Evolutionary conservation across 2,888 invertebrate species (phyloP).

Genomic region (Drosophila diplacantha): DNA sequence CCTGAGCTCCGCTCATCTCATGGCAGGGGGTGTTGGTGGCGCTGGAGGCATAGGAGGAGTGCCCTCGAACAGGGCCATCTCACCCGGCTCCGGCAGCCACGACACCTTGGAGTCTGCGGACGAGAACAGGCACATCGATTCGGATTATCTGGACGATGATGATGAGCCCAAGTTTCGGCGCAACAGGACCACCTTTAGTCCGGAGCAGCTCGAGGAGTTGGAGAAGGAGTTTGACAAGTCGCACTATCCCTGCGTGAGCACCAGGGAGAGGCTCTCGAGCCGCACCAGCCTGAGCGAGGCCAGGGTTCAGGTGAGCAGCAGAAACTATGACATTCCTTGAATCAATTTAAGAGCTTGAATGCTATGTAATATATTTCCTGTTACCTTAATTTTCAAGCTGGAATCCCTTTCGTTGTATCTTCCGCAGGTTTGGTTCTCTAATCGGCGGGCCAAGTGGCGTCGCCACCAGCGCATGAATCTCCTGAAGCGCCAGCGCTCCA

Average conservation of each 20-base stretch:
- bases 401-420: background rate
- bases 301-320: conserved; percentile 89
- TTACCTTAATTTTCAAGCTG: background rate
- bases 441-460: conserved; percentile 98
- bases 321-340: background rate
- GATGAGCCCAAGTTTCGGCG: conserved; percentile 95
- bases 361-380: background rate
- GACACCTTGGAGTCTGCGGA: conserved; percentile 77
- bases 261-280: conserved; percentile 92
- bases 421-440: conserved; percentile 96
- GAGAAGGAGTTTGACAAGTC: conserved; percentile 97
- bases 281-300: conserved; percentile 96
- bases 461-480: conserved; percentile 97
- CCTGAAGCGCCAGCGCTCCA: conserved; percentile 84
- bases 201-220: conserved; percentile 94
- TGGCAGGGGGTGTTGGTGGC: conserved; percentile 34
- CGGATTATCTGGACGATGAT: conserved; percentile 85
- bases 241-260: conserved; percentile 96
- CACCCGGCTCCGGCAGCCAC: conserved; percentile 79
- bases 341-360: background rate
- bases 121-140: conserved; percentile 80
- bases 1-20: conserved; percentile 55
- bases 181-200: conserved; percentile 95
- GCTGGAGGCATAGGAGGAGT: conserved; percentile 14
- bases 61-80: conserved; percentile 73